phyloP scores from a whole-genome alignment of 2,113 vertebrate species.

The Piprites chloris region DNA sequence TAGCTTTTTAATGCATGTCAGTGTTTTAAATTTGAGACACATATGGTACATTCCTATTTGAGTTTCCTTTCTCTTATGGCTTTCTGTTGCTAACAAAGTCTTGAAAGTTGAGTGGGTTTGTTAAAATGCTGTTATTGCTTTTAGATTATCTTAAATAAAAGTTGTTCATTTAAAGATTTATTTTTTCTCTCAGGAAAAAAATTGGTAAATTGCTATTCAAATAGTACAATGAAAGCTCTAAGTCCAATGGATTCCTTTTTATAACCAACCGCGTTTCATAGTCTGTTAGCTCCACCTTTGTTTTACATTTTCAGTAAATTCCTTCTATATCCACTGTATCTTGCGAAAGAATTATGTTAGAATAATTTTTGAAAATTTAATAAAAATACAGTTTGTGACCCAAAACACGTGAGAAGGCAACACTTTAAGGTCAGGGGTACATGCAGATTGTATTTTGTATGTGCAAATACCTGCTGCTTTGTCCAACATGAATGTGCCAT shows the following conservation, averaged over 20 bases:
- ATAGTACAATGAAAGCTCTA: background rate
- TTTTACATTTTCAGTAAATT: background rate
- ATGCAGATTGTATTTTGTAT: background rate
- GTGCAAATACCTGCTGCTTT: background rate
- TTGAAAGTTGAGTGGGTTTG: background rate
- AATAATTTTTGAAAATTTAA: background rate
- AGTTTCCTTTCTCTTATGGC: background rate
- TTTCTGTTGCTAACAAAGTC: background rate
- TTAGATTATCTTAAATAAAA: background rate
- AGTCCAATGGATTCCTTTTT: background rate
- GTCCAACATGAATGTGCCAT: background rate
- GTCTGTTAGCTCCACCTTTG: background rate
- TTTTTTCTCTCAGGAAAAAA: background rate
- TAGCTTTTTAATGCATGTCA: constrained; percentile 3
- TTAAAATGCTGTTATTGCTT: background rate
- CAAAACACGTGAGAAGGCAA: background rate
- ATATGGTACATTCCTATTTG: background rate
- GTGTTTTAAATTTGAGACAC: background rate
- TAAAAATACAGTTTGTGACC: background rate
- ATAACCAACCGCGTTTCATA: background rate
- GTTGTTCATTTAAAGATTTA: background rate
- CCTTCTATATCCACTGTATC: background rate
- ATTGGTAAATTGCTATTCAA: background rate
- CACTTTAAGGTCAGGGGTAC: background rate
- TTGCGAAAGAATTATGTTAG: background rate